Conservation (phyloP, 2,113 vertebrate species). For the Chionodraco myersi region DNA sequence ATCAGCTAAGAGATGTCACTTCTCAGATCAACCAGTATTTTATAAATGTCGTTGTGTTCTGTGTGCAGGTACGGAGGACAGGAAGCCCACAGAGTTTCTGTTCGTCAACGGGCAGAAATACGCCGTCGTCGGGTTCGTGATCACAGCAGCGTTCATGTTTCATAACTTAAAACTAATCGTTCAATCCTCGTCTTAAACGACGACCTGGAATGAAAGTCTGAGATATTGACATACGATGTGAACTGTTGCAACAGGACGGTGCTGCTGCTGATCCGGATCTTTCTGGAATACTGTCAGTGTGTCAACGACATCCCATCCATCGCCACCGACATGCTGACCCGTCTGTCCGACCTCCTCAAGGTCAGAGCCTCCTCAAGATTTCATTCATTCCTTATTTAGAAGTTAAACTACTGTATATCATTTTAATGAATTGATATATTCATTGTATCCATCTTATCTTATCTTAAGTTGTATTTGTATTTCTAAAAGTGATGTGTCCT, state of each 20-base stretch:
- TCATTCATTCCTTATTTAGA: no score
- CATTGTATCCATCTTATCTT: no score
- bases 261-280: slow-evolving; percentile 96
- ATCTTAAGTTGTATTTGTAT: no score
- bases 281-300: slow-evolving; percentile 99
- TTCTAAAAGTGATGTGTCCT: no score
- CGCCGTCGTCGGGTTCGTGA: slow-evolving; percentile 93
- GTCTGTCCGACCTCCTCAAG: slow-evolving; percentile 96
- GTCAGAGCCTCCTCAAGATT: slow-evolving; percentile 64
- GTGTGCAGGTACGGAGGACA: slow-evolving; percentile 86
- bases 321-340: slow-evolving; percentile 95
- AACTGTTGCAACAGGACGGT: slow-evolving; percentile 87
- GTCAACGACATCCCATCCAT: slow-evolving; percentile 98
- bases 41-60: no score
- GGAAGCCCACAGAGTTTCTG: slow-evolving; percentile 92
- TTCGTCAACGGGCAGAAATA: slow-evolving; percentile 92
- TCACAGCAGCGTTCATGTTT: no score
- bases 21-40: no score
- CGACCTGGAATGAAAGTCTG: no score
- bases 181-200: no score
- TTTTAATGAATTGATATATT: no score
- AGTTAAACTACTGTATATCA: no score
- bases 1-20: not conserved
- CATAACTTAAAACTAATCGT: not conserved
- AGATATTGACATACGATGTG: no score